A percentile compares a stretch with the other conserved stretches of the same genome.
Evolutionary conservation across 2,797 vertebrate genomes (phyloP).

Genomic region (Dendrocincla tyrannina): DNA sequence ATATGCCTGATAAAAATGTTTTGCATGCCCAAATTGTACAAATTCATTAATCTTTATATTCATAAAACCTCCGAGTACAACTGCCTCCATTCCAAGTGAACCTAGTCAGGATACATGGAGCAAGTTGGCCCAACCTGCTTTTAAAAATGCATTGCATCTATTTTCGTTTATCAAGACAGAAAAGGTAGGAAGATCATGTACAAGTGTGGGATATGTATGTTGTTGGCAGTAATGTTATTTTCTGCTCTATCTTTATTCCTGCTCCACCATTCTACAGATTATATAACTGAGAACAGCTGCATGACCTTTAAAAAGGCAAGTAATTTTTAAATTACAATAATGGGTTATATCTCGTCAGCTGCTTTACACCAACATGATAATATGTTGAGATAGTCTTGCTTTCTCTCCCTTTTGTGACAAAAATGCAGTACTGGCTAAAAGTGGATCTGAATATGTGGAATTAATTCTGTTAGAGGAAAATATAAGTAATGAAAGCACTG

Average conservation of each 20-base stretch:
- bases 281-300: not conserved
- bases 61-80: constrained; percentile 37
- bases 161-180: not conserved
- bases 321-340: not conserved
- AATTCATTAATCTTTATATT: constrained; percentile 67
- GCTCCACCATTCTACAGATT: not conserved
- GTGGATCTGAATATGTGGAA: not conserved
- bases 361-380: not conserved
- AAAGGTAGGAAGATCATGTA: not conserved
- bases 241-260: not conserved
- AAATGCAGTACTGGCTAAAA: not conserved
- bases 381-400: not conserved
- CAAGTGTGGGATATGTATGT: not conserved
- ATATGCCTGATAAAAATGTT: constrained; percentile 70
- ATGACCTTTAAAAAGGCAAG: constrained; percentile 19
- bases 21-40: constrained; percentile 72
- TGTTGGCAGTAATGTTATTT: not conserved
- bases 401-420: not conserved
- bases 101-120: not conserved
- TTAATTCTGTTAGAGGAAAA: not conserved
- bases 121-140: not conserved
- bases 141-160: not conserved
- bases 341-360: not conserved
- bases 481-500: not conserved
- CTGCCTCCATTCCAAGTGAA: constrained; percentile 1